Base-by-base conservation (phyloP, 2,888 invertebrate species). In the Lasioglossum morio region DNA sequence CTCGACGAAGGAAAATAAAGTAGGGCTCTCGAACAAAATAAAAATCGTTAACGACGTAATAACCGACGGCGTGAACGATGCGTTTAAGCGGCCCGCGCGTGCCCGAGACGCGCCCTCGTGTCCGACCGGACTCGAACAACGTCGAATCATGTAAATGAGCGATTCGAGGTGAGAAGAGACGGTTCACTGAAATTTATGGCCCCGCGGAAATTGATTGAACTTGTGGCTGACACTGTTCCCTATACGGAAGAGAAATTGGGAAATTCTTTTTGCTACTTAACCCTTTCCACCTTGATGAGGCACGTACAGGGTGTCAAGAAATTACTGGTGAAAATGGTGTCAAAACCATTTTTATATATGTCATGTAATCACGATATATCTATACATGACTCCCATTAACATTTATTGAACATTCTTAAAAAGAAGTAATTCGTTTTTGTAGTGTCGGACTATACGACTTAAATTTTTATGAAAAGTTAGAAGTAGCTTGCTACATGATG, bases 121-220 rank as follows among this genome's bases (percentile, higher is more conserved):
- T 63, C 16, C 30, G 16, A 57, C 16, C 7, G 30, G 30, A 16
- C 63, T 30, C 63, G 30, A 63, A 30, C 63, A 63, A 63, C 30
- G 30, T 63, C 63, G 63, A 63, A 63, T 63, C 30, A 63, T 63
- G 63, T 30, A 63, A 63, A 63, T 63, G 63, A 63, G 63, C 30
- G 30, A 27, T 60, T 27, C 60, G 60, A 60, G 0, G 60, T 1
- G 60, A 60, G 60, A 60, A 60, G 60, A 12, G 27, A 27, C 27
- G 27, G 14, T 60, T 60, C 14, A 14, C 27, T 27, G 14, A 27
- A 60, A 60, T 60, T 60, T 60, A 60, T 14, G 60, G 5, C 27
- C 27, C 4, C 14, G 10, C 4, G 60, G 60, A 7, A 60, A 63
- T 63, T 63, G 30, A 63, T 63, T 63, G 14, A 60, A 12, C 60